Evolutionary conservation across 2,888 invertebrate species (phyloP), one percentile per base, ranked within the genome.

Genomic region (Coenonympha glycerion): DNA sequence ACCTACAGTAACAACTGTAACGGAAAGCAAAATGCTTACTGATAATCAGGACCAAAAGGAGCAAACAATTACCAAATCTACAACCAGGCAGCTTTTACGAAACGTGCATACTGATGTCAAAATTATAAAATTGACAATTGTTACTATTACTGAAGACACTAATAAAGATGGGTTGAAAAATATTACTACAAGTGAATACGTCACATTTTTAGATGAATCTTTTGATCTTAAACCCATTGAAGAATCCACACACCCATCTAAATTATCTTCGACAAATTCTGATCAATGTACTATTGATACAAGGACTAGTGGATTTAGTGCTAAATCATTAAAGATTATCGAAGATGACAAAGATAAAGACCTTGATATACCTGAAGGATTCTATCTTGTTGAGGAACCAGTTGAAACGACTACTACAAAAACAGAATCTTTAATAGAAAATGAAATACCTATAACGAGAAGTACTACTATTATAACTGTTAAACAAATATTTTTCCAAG

Each of bases 1-100:
- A 21, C 56, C 63, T 11, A 16, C 21, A n/a, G 53, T 57, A 9
- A 22, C 31, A 42, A 44, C 49, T 47, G 19, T n/a, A 6, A 44
- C 33, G 2, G 42, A 47, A 19, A 24, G 6, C 8, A 49, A 47
- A 33, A 42, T 11, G 24, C n/a, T 46, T 6, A 8, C 3, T 24
- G 36, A 30, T 13, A 31, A 50, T n/a, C 21, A 37, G 13, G 21
- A 34, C 6, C n/a, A 21, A 40, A 28, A 50, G 8, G 5, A 30
- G 21, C 45, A 54, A 47, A 50, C 28, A 15, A 40, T 50, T 8
- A 44, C 50, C 5, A 47, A 33, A 45, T 50, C 50, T 1, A 39
- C 44, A 19, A 47, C 44, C 6, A 47, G 40, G 30, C 53, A 54
- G 39, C 9, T 19, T 3, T 44, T 50, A 28, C 6, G 39, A 2